phyloP scores from a whole-genome alignment of 1,140 invertebrate species.

The Tetranychus cinnabarinus region DNA sequence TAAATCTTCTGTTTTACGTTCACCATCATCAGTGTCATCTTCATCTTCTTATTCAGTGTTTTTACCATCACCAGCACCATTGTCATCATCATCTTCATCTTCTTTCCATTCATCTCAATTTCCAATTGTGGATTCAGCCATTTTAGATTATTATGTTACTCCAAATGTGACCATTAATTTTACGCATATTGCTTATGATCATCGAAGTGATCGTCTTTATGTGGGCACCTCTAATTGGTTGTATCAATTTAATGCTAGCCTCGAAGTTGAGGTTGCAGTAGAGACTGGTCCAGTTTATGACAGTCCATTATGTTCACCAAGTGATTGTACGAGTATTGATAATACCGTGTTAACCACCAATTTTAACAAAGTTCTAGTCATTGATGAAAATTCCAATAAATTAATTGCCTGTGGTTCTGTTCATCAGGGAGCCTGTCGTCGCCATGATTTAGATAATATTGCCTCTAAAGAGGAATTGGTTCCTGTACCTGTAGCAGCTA shows the following conservation, averaged over 20 bases:
- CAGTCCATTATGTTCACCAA: constrained; percentile 61
- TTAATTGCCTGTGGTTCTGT: constrained; percentile 62
- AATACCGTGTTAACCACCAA: constrained; percentile 49
- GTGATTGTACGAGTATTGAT: constrained; percentile 38
- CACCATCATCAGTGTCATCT: too few species aligned
- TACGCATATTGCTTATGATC: constrained; percentile 35
- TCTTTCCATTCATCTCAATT: not conserved
- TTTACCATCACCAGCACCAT: too few species aligned
- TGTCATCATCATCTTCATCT: not conserved
- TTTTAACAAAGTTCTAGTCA: constrained; percentile 70
- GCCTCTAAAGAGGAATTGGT: constrained; percentile 53
- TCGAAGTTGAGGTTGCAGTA: constrained; percentile 33
- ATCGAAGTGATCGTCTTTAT: constrained; percentile 33
- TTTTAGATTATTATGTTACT: constrained; percentile 12
- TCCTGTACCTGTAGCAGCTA: constrained; percentile 58
- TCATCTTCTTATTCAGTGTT: too few species aligned
- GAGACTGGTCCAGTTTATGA: constrained; percentile 51
- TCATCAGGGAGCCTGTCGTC: constrained; percentile 60
- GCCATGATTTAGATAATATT: constrained; percentile 59
- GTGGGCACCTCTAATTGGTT: constrained; percentile 61
- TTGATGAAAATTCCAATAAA: constrained; percentile 50
- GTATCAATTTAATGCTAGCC: constrained; percentile 46
- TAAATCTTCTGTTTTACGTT: too few species aligned
- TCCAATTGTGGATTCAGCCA: not conserved
- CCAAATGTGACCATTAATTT: constrained; percentile 21